Evolutionary conservation across 2,888 invertebrate genomes (phyloP).

Genomic region (Eurytoma adleriae): DNA sequence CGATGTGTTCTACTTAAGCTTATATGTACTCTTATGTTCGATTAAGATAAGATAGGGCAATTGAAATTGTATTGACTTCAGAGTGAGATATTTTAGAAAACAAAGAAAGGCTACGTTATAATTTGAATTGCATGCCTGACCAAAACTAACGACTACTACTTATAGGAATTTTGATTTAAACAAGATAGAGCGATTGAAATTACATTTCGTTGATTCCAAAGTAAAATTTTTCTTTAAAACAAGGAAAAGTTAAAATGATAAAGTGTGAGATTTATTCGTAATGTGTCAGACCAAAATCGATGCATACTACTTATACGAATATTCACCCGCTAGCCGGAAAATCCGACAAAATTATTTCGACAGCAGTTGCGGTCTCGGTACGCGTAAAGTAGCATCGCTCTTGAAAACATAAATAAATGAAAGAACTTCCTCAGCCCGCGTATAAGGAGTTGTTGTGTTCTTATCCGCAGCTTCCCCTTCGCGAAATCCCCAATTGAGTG

Average conservation of each 20-base stretch:
- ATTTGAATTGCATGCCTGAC: no score
- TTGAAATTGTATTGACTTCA: background rate
- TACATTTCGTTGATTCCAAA: no score
- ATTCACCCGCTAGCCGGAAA: background rate
- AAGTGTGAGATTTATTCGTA: no score
- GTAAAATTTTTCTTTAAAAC: no score
- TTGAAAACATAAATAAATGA: background rate
- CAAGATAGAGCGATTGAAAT: no score
- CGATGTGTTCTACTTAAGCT: no score
- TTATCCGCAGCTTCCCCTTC: slow-evolving; percentile 14
- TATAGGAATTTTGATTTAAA: no score
- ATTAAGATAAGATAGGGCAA: background rate
- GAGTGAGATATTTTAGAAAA: no score
- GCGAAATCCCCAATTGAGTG: slow-evolving; percentile 51
- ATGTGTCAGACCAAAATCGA: background rate
- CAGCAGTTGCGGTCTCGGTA: background rate
- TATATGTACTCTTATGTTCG: no score
- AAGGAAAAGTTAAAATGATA: no score
- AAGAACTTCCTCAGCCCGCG: background rate
- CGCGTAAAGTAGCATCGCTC: background rate
- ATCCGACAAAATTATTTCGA: background rate
- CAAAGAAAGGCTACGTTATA: no score
- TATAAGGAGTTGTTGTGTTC: slow-evolving; percentile 40
- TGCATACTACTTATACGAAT: background rate
- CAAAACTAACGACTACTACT: no score